Evolutionary conservation across 2,888 invertebrate species (phyloP), one percentile per base, ranked within the genome.

Genomic region (Brachycybe producta): DNA sequence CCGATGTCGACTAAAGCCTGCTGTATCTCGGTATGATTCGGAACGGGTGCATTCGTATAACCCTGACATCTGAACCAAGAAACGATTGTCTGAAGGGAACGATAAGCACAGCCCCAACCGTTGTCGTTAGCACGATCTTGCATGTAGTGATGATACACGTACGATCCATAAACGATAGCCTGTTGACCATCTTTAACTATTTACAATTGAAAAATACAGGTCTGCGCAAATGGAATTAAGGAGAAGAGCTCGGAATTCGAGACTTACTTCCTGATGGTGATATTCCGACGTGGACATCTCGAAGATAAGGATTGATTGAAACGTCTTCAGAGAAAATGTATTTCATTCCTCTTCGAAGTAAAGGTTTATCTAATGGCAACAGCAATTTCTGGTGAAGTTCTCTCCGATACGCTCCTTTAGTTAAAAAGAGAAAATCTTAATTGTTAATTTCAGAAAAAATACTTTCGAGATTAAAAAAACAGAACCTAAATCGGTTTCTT

Each of bases 31-130:
- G 70, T 70, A 65, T 88, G 88, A 3, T 78, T 77, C 15, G 95
- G 97, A 52, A 91, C 74, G 15, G 76, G 70, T 44, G 74, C 73
- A 41, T 80, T 75, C 2, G 82, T 82, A 63, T 84, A 90, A 4
- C 88, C 90, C 69, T 92, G 90, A 60, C 45, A 45, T 5, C 77
- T 76, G 64, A 87, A 92, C 98, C 98, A 99, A 0, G 95, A 95
- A 57, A 86, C 79, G 55, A 98, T 75, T 0, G 97, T 95, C 71
- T 98, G 98, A 61, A 98, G 73, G 1, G 95, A 95, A 54, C 98
- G 77, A 65, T 98, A 98, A 0, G 98, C 98, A 71, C 98, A 98
- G 3, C 98, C 98, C 98, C 98, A 98, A n/a, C 92, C 92, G 65
- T 84, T 82, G 62, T 98, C 98, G 67, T 95, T 84, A 65, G 90